A percentile compares a stretch with the other conserved stretches of the same genome.
Evolutionary conservation across 2,888 invertebrate genomes (phyloP).

Genomic region (Volucella zonaria): DNA sequence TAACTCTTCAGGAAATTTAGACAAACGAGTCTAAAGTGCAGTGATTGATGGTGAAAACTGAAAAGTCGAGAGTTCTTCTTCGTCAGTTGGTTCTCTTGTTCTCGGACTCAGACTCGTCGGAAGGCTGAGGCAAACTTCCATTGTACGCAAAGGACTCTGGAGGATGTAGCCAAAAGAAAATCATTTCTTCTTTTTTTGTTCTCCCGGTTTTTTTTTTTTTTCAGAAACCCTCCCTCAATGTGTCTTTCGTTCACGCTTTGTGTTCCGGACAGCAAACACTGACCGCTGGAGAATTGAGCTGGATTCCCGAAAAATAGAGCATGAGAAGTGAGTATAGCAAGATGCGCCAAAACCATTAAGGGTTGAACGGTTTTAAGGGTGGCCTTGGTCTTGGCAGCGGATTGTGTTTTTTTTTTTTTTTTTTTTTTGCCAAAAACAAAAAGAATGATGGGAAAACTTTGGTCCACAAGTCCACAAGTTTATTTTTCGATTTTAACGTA

Average conservation of each 20-base stretch:
- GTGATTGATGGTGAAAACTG: slow-evolving; percentile 73
- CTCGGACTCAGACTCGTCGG: slow-evolving; percentile 36
- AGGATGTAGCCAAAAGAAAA: slow-evolving; percentile 58
- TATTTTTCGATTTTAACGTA: slow-evolving; percentile 68
- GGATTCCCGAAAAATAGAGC: slow-evolving; percentile 44
- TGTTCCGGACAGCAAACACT: slow-evolving; percentile 38
- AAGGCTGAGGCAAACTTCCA: slow-evolving; percentile 54
- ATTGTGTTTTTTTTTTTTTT: neutral
- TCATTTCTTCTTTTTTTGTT: slow-evolving; percentile 47
- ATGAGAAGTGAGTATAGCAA: slow-evolving; percentile 17
- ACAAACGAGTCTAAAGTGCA: slow-evolving; percentile 74
- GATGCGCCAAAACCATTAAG: neutral
- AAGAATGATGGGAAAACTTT: slow-evolving; percentile 68
- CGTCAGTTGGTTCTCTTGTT: neutral
- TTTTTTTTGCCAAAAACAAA: slow-evolving; percentile 25
- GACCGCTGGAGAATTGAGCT: slow-evolving; percentile 65
- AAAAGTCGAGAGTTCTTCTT: slow-evolving; percentile 64
- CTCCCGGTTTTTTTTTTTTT: neutral
- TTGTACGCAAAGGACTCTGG: slow-evolving; percentile 62
- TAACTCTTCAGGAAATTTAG: slow-evolving; percentile 74
- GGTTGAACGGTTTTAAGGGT: too few species aligned
- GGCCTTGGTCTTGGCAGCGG: neutral
- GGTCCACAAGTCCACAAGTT: slow-evolving; percentile 53
- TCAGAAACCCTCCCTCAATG: too few species aligned
- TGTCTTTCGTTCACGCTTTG: slow-evolving; percentile 14